Conservation (phyloP, 2,888 invertebrate genomes). For the Chymomyza fuscimana region DNA sequence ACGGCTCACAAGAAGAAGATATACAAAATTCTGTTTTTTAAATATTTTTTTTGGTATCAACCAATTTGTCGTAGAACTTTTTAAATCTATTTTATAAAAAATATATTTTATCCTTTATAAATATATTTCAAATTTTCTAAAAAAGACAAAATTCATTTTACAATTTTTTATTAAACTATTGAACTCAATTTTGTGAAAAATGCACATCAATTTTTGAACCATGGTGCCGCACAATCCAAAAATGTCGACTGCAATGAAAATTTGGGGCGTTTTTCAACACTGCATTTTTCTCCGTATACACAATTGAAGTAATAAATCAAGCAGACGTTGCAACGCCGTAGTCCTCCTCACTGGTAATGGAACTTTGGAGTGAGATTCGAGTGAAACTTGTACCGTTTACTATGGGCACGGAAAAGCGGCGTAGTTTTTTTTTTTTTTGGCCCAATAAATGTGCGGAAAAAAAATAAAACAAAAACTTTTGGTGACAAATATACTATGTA, state of each 20-base stretch:
- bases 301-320: conserved; percentile 74
- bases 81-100: too few relatives aligned
- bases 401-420: not conserved
- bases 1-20: too few relatives aligned
- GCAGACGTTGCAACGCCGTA: conserved; percentile 21
- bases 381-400: not conserved
- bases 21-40: too few relatives aligned
- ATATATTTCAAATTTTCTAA: too few relatives aligned
- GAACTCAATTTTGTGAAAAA: too few relatives aligned
- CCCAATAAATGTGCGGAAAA: not conserved
- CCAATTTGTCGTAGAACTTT: too few relatives aligned
- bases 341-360: conserved; percentile 13
- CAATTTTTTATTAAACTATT: too few relatives aligned
- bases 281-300: conserved; percentile 69
- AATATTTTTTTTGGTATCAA: too few relatives aligned
- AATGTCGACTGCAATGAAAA: conserved; percentile 67
- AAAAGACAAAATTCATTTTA: too few relatives aligned
- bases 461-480: conserved; percentile 27
- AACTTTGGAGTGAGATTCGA: conserved; percentile 7
- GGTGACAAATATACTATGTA: conserved; percentile 15
- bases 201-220: not conserved
- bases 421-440: not conserved
- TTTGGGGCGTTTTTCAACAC: conserved; percentile 52
- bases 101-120: too few relatives aligned
- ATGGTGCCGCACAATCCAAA: conserved; percentile 33